A percentile compares a stretch with the other conserved stretches of the same genome.
Conservation (phyloP, 53 echinoderm and acorn worm genomes). For the Holothuria scabra region DNA sequence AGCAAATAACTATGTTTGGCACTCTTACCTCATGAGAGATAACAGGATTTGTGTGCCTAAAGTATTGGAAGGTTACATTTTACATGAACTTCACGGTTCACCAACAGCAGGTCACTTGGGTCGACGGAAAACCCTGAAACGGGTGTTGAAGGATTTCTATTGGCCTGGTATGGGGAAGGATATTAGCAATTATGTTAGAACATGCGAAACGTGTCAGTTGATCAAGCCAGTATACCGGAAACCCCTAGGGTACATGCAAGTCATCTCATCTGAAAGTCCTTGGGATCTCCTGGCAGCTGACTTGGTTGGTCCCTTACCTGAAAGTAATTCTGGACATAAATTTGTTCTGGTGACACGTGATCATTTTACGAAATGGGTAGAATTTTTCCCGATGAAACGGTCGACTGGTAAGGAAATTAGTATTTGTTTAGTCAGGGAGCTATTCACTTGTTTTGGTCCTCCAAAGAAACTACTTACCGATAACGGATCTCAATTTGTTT, state of each 20-base stretch:
- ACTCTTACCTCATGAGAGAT: constrained; percentile 15
- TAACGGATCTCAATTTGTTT: too few species aligned
- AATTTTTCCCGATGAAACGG: too few species aligned
- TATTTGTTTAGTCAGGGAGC: too few species aligned
- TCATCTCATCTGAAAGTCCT: constrained; percentile 49
- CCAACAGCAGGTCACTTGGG: constrained; percentile 68
- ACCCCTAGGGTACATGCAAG: constrained; percentile 50
- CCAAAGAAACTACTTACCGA: too few species aligned
- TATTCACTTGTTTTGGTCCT: too few species aligned
- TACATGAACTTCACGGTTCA: constrained; percentile 40
- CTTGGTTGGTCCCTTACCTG: too few species aligned
- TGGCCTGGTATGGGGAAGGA: constrained; percentile 49
- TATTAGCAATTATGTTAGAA: constrained; percentile 44
- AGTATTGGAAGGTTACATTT: constrained; percentile 11
- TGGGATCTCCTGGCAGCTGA: constrained; percentile 33
- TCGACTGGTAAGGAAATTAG: too few species aligned
- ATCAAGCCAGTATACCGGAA: constrained; percentile 52
- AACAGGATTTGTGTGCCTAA: constrained; percentile 12
- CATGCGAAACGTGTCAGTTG: constrained; percentile 48
- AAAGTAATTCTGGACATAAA: too few species aligned
- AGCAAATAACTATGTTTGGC: constrained; percentile 6
- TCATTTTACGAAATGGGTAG: too few species aligned
- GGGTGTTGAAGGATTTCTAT: constrained; percentile 40
- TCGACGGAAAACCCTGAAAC: constrained; percentile 57
- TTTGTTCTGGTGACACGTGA: too few species aligned